Percentiles rank a stretch among this genome's conserved stretches.
phyloP scores from a whole-genome alignment of 1,140 invertebrate genomes.

The Metopolophium dirhodum region DNA sequence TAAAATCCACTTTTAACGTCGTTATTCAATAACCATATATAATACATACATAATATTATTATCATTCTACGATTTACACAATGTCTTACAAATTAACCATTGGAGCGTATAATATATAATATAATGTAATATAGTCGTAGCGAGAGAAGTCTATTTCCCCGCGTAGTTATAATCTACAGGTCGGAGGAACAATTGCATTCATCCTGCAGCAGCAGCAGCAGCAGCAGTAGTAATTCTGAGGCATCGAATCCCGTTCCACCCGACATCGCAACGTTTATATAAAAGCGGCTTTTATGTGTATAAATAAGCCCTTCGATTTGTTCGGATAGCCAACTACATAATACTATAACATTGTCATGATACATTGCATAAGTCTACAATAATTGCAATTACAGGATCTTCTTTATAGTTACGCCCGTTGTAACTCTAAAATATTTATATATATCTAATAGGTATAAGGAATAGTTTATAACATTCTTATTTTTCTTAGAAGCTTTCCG shows the following conservation, averaged over 20 bases:
- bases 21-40: background rate
- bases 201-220: background rate
- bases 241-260: background rate
- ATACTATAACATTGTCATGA: background rate
- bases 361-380: background rate
- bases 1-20: conserved; percentile 26
- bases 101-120: background rate
- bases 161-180: background rate
- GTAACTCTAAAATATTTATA: background rate
- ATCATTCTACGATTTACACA: background rate
- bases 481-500: background rate
- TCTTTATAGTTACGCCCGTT: background rate
- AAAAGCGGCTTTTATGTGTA: background rate
- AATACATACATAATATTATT: background rate
- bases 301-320: background rate
- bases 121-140: background rate
- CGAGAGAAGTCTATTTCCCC: background rate
- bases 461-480: background rate
- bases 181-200: background rate
- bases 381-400: background rate
- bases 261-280: background rate
- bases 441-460: background rate
- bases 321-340: background rate
- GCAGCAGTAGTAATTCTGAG: background rate
- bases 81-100: conserved; percentile 24